These are phyloP conservation scores for Artibeus jamaicensis DNA, from an alignment of 2,797 vertebrate species.

Conservation along the genomic window DNA sequence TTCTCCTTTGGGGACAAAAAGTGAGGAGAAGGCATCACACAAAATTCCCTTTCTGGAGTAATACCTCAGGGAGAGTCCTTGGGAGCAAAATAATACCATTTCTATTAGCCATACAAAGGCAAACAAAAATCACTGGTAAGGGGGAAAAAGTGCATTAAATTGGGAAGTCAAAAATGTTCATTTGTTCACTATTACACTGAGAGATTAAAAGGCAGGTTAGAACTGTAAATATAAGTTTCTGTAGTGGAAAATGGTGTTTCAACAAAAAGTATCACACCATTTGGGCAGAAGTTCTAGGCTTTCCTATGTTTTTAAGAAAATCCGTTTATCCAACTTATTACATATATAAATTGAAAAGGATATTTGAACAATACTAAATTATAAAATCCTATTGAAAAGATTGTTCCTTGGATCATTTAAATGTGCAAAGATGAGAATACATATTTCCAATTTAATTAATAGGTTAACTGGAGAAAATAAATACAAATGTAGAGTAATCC, in stretches of 20 bases:
- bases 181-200: neutral
- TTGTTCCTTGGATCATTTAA: neutral
- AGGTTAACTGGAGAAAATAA: neutral
- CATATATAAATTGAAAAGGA: neutral
- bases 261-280: neutral
- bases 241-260: neutral
- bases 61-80: neutral
- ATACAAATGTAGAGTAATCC: neutral
- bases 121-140: neutral
- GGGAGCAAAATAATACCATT: neutral
- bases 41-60: neutral
- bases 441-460: conserved; percentile 19
- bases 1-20: conserved; percentile 7
- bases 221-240: neutral
- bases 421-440: neutral
- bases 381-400: conserved; percentile 10
- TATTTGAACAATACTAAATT: neutral
- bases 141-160: neutral
- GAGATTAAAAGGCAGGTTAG: neutral
- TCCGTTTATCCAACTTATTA: neutral
- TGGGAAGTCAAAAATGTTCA: conserved; percentile 26
- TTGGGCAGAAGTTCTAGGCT: neutral
- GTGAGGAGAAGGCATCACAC: neutral
- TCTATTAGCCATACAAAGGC: neutral
- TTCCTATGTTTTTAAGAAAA: conserved; percentile 23